A percentile compares a stretch with the other conserved stretches of the same genome.
Evolutionary conservation across 2,113 vertebrate species (phyloP).

Genomic region (Talpa occidentalis): DNA sequence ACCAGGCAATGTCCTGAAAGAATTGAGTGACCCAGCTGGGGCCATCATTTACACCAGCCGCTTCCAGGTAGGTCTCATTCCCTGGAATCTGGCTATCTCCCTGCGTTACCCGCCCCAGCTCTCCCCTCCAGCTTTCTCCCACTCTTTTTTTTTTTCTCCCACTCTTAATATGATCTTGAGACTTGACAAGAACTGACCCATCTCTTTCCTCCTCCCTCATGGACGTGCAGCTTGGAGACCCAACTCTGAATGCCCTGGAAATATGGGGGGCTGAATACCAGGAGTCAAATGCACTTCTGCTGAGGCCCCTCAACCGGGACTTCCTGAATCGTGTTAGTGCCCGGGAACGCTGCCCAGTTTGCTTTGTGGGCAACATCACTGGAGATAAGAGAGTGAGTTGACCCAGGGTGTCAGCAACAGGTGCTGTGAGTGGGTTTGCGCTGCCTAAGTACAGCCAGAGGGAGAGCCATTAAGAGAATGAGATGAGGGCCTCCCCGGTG

Average conservation of each 20-base stretch:
- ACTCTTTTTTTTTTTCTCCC: not conserved
- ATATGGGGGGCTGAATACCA: conserved; percentile 97
- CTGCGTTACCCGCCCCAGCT: not conserved
- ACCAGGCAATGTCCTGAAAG: conserved; percentile 95
- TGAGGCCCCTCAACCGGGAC: conserved; percentile 82
- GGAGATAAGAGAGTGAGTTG: conserved; percentile 90
- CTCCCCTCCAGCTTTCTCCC: not conserved
- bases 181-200: not conserved
- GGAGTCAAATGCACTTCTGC: conserved; percentile 94
- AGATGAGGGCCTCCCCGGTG: too few relatives aligned
- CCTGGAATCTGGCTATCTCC: not conserved
- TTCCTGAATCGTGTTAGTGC: conserved; percentile 89
- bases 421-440: rapidly evolving
- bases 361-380: conserved; percentile 92
- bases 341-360: conserved; percentile 92
- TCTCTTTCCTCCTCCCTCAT: not conserved
- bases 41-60: conserved; percentile 91
- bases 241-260: conserved; percentile 94
- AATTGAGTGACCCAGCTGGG: conserved; percentile 93
- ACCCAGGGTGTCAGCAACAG: not conserved
- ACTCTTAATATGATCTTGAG: not conserved
- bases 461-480: not conserved
- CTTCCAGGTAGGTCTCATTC: conserved; percentile 88
- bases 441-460: not conserved
- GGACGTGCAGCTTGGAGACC: conserved; percentile 90